Evolutionary conservation across 1,140 invertebrate genomes (phyloP).

Genomic region (Myzus persicae): DNA sequence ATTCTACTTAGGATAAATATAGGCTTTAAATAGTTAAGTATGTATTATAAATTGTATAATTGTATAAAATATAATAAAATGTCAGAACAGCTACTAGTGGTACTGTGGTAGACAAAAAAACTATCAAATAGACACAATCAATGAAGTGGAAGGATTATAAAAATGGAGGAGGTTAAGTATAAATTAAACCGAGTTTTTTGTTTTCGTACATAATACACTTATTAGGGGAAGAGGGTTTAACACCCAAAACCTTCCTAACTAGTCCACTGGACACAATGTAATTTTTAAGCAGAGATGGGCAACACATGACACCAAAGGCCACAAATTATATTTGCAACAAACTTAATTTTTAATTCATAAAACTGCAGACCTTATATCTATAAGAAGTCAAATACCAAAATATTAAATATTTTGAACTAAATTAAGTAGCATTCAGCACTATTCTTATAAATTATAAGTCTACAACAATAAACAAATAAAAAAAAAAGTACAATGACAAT

Average conservation of each 20-base stretch:
- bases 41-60: not conserved
- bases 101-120: not conserved
- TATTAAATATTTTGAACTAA: not conserved
- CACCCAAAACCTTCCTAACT: no score
- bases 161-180: no score
- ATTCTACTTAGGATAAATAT: not conserved
- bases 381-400: not conserved
- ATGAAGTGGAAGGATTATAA: no score
- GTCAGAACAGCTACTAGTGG: not conserved
- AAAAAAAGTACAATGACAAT: no score
- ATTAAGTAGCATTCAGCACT: no score
- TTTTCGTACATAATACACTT: no score
- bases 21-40: not conserved
- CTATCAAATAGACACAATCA: not conserved
- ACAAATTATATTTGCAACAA: not conserved
- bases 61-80: not conserved
- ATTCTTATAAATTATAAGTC: no score
- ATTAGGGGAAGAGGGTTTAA: no score
- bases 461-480: no score
- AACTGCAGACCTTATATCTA: not conserved
- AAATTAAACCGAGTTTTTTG: no score
- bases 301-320: not conserved
- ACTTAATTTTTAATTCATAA: not conserved
- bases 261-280: not conserved
- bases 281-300: not conserved